A percentile compares a stretch with the other conserved stretches of the same genome.
phyloP scores from a whole-genome alignment of 2,113 vertebrate species.

The Excalfactoria chinensis region DNA sequence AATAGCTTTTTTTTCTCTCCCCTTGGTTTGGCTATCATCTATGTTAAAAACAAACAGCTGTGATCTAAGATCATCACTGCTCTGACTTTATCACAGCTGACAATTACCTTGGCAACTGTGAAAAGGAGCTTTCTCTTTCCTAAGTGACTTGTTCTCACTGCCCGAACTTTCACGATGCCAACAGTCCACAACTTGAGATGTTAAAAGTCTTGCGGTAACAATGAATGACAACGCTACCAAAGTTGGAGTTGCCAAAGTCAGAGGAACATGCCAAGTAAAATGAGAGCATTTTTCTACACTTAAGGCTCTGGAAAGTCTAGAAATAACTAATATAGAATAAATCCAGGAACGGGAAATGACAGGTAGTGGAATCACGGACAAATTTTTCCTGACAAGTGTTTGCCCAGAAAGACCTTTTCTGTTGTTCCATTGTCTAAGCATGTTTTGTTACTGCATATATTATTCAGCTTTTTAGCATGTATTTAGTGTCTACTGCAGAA shows the following conservation, averaged over 20 bases:
- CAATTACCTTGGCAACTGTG: neutral
- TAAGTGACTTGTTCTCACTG: neutral
- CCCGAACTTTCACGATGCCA: rapidly evolving
- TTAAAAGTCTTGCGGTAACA: neutral
- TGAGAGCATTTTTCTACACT: neutral
- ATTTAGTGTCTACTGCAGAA: neutral
- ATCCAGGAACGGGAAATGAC: neutral
- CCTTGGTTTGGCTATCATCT: neutral
- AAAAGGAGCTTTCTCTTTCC: neutral
- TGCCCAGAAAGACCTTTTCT: neutral
- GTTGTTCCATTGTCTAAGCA: neutral
- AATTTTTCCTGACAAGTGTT: neutral
- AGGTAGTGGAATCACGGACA: neutral
- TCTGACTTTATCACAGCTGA: neutral
- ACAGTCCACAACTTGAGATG: neutral
- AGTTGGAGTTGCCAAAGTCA: neutral
- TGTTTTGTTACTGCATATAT: neutral
- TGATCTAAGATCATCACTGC: neutral
- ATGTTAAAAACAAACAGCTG: neutral
- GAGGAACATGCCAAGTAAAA: neutral
- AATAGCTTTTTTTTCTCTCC: neutral
- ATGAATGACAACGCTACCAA: neutral
- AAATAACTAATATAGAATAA: neutral
- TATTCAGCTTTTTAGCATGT: neutral
- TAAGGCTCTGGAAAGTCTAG: neutral